Percentiles rank a stretch among this genome's conserved stretches.
Evolutionary conservation across 2,113 vertebrate species (phyloP).

Genomic region (Ramphastos sulfuratus): DNA sequence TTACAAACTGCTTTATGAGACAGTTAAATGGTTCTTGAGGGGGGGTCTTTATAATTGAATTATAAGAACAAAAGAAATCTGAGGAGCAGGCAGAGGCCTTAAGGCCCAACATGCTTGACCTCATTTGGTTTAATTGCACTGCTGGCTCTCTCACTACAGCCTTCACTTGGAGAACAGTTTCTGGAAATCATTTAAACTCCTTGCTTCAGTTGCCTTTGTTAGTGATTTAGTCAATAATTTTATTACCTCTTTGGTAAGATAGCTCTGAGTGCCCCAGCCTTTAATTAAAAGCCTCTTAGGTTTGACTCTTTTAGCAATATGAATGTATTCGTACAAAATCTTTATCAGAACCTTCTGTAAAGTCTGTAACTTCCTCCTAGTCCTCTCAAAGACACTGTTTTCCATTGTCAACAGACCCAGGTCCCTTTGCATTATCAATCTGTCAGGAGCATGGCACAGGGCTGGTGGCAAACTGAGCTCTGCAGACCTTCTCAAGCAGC

Average conservation of each 20-base stretch:
- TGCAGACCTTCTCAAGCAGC: neutral
- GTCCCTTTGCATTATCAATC: neutral
- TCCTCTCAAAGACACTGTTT: neutral
- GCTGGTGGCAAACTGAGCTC: neutral
- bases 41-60: slow-evolving; percentile 60
- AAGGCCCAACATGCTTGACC: slow-evolving; percentile 56
- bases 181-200: slow-evolving; percentile 64
- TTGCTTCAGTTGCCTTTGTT: slow-evolving; percentile 58
- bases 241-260: slow-evolving; percentile 49
- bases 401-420: neutral
- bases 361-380: slow-evolving; percentile 17
- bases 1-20: slow-evolving; percentile 62
- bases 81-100: slow-evolving; percentile 59
- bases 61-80: slow-evolving; percentile 67
- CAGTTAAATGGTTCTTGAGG: slow-evolving; percentile 44
- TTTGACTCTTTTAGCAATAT: slow-evolving; percentile 30
- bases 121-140: slow-evolving; percentile 66
- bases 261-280: neutral
- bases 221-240: slow-evolving; percentile 59
- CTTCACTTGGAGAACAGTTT: slow-evolving; percentile 49
- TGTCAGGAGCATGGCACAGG: neutral
- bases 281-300: slow-evolving; percentile 50
- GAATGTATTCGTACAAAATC: slow-evolving; percentile 17
- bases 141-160: slow-evolving; percentile 39
- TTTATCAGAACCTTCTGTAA: slow-evolving; percentile 12